Conservation (phyloP, 1,140 invertebrate species). For the Diorhabda carinulata region DNA sequence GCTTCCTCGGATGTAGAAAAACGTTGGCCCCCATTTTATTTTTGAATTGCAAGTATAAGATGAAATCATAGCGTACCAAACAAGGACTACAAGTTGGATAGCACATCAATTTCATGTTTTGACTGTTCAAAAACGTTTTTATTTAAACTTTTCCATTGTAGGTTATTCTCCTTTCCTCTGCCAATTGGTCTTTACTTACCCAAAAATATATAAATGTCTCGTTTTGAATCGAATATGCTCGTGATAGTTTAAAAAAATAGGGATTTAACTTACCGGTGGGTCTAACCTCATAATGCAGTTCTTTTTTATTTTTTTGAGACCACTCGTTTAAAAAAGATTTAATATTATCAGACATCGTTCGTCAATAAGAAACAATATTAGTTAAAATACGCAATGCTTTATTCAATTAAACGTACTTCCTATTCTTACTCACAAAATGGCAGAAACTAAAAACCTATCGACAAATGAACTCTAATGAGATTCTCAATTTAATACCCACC, state of each 20-base stretch:
- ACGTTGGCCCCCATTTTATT: too few species aligned
- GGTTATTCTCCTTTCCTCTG: not conserved
- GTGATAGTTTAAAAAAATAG: not conserved
- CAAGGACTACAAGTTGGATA: too few species aligned
- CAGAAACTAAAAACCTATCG: too few species aligned
- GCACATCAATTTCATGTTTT: not conserved
- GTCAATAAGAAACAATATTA: too few species aligned
- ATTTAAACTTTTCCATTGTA: not conserved
- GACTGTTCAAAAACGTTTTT: not conserved
- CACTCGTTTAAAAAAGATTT: constrained; percentile 88
- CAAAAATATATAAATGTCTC: not conserved
- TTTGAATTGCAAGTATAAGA: too few species aligned
- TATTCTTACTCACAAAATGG: too few species aligned
- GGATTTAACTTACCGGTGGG: constrained; percentile 62
- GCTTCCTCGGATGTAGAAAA: too few species aligned
- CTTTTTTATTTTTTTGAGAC: constrained; percentile 74
- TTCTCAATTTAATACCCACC: too few species aligned
- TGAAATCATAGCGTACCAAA: too few species aligned
- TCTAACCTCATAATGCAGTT: constrained; percentile 77
- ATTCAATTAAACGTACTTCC: too few species aligned
- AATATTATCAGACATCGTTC: constrained; percentile 55
- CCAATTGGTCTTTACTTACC: not conserved
- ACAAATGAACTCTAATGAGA: too few species aligned
- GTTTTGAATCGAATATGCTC: not conserved
- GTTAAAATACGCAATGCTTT: too few species aligned